Evolutionary conservation across 2,113 vertebrate genomes (phyloP).

Genomic region (Formicarius rufipectus): DNA sequence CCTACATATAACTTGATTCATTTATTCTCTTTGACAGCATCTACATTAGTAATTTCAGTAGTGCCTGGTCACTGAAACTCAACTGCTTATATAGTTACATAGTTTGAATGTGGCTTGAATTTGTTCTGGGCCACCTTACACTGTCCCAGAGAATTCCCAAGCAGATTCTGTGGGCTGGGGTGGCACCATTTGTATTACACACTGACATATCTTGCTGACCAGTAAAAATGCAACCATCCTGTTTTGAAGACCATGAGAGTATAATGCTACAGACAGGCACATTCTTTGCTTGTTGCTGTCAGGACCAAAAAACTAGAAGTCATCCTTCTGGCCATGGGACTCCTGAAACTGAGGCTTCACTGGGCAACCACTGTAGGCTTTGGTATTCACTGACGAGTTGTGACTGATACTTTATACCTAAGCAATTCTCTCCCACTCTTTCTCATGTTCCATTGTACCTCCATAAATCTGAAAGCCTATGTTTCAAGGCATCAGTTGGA

Average conservation of each 20-base stretch:
- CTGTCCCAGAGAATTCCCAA: not conserved
- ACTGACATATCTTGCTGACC: not conserved
- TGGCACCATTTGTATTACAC: not conserved
- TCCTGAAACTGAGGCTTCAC: not conserved
- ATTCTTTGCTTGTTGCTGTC: not conserved
- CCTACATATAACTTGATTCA: not conserved
- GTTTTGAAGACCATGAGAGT: not conserved
- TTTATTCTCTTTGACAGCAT: not conserved
- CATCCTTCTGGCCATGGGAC: not conserved
- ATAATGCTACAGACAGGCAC: rapidly evolving
- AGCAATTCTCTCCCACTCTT: not conserved
- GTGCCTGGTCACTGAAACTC: not conserved
- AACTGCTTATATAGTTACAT: not conserved
- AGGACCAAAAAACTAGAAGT: not conserved
- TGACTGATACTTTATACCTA: not conserved
- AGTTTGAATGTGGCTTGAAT: not conserved
- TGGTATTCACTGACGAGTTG: not conserved
- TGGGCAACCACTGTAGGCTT: not conserved
- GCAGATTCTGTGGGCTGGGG: not conserved
- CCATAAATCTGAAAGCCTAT: not conserved
- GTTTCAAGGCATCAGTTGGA: not conserved
- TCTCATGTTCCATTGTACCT: not conserved
- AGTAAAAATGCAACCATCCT: not conserved
- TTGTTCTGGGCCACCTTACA: not conserved
- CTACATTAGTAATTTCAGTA: not conserved